Evolutionary conservation across 2,888 invertebrate genomes (phyloP).

Genomic region (Drosophila pegasa): DNA sequence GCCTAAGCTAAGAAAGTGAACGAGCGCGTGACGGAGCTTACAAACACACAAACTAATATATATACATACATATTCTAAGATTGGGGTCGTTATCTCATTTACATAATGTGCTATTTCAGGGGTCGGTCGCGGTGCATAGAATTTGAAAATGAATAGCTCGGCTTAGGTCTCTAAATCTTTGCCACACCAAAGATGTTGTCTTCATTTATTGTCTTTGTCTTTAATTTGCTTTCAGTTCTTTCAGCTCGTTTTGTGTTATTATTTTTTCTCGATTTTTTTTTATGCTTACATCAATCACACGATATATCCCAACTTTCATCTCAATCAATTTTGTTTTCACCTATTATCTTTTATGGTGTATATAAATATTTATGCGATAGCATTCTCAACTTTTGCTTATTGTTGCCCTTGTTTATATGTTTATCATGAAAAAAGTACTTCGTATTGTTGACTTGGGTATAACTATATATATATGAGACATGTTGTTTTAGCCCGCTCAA

Average conservation of each 20-base stretch:
- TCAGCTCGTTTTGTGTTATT: constrained; percentile 5
- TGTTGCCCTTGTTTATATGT: not conserved
- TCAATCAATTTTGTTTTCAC: constrained; percentile 20
- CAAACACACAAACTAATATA: not conserved
- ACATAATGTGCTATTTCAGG: constrained; percentile 1
- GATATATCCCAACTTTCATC: constrained; percentile 33
- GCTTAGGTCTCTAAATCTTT: constrained; percentile 3
- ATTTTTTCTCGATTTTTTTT: not conserved
- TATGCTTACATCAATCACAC: constrained; percentile 20
- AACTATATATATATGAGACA: not conserved
- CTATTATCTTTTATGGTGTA: not conserved
- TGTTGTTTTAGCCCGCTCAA: constrained; percentile 3
- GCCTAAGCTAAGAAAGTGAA: constrained; percentile 6
- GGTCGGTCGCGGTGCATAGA: not conserved
- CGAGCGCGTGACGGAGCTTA: constrained; percentile 3
- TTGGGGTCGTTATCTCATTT: constrained; percentile 5
- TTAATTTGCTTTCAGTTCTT: constrained; percentile 20
- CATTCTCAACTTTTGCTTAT: constrained; percentile 1
- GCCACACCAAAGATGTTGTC: constrained; percentile 2
- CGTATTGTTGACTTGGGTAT: not conserved
- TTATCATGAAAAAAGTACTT: not conserved
- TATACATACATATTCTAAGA: not conserved
- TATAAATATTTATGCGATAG: constrained; percentile 10
- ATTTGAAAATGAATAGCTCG: constrained; percentile 15
- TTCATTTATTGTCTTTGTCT: constrained; percentile 11